Evolutionary conservation across 2,113 vertebrate genomes (phyloP).

Genomic region (Apodemus speciosus): DNA sequence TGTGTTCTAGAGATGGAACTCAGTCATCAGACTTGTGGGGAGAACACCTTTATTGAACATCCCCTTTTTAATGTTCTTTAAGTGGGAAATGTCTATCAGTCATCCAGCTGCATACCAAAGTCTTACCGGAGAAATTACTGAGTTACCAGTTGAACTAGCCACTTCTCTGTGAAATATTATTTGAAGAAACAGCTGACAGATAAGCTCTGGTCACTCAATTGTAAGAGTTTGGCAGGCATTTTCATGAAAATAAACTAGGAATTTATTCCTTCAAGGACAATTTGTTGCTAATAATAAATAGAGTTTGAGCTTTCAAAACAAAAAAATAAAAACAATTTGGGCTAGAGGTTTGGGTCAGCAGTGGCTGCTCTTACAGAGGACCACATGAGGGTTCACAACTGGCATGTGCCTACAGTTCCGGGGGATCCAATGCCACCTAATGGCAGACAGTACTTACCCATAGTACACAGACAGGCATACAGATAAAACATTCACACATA

Average conservation of each 20-base stretch:
- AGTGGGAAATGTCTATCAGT: background rate
- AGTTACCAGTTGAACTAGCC: background rate
- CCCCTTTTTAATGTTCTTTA: background rate
- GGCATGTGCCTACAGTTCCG: background rate
- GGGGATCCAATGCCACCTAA: background rate
- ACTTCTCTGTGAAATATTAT: accelerated
- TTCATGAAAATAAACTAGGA: background rate
- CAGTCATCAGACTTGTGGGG: background rate
- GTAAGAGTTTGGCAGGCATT: background rate
- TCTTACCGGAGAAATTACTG: accelerated
- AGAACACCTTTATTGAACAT: background rate
- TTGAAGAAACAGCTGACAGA: background rate
- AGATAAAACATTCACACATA: background rate
- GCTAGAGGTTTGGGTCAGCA: background rate
- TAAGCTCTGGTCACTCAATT: background rate
- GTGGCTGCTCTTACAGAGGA: background rate
- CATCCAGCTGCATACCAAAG: background rate
- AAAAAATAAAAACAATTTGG: background rate
- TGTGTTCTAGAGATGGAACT: background rate
- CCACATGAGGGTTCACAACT: background rate
- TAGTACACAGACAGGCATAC: background rate
- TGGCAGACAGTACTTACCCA: background rate
- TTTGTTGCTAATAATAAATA: background rate
- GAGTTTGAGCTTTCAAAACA: constrained; percentile 17
- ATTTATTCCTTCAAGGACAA: background rate